These are phyloP conservation scores for Myiopsitta monachus DNA, from an alignment of 2,113 vertebrate genomes.

Conservation along the genomic window DNA sequence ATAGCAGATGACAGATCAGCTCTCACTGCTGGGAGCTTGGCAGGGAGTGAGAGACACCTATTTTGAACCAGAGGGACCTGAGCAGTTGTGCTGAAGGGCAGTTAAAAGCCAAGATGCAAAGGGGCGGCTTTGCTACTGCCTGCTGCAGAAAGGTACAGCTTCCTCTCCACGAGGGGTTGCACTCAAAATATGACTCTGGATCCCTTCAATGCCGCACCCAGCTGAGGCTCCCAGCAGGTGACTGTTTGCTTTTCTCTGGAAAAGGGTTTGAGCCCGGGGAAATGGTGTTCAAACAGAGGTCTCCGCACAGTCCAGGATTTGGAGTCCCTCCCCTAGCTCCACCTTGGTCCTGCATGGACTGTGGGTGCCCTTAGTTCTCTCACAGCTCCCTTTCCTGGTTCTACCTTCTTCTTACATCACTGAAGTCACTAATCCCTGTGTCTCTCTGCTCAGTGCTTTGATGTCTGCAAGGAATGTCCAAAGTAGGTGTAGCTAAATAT, in stretches of 20 bases:
- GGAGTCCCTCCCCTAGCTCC: not conserved
- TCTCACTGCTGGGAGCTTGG: not conserved
- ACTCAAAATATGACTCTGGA: not conserved
- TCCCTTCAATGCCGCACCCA: not conserved
- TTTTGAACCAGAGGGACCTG: not conserved
- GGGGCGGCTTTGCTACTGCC: not conserved
- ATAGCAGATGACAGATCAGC: not conserved
- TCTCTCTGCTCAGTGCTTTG: not conserved
- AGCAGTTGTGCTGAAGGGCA: not conserved
- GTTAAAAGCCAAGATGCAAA: not conserved
- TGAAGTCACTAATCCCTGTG: not conserved
- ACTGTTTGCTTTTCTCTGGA: constrained; percentile 46
- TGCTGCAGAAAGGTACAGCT: not conserved
- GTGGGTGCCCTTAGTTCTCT: fast-evolving
- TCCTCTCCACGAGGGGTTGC: not conserved
- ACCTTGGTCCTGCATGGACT: not conserved
- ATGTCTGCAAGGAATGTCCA: not conserved
- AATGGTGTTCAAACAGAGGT: constrained; percentile 33
- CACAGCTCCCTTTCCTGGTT: not conserved
- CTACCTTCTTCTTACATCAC: not conserved
- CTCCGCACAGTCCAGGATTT: not conserved
- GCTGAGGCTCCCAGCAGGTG: not conserved
- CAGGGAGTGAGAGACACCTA: not conserved
- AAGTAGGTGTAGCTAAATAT: not conserved
- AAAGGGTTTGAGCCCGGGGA: not conserved